These are phyloP conservation scores for Reinhardtius hippoglossoides DNA, from an alignment of 2,113 vertebrate genomes.

Conservation along the genomic window DNA sequence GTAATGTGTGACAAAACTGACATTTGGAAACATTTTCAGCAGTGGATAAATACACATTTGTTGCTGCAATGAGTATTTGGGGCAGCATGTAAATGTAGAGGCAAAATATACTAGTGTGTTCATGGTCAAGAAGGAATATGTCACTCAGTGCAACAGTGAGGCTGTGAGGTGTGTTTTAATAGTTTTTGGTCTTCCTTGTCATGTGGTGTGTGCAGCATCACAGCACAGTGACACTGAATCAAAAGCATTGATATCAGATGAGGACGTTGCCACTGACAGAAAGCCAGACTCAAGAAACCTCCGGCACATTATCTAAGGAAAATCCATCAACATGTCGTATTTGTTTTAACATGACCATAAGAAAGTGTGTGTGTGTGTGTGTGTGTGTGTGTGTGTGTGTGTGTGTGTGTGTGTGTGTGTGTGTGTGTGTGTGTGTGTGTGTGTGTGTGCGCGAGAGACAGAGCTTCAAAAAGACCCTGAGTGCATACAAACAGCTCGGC, in stretches of 20 bases:
- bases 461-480: conserved; percentile 54
- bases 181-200: background rate
- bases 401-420: background rate
- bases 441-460: conserved; percentile 5
- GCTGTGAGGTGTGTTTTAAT: background rate
- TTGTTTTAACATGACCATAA: conserved; percentile 40
- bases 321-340: conserved; percentile 26
- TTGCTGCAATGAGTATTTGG: background rate
- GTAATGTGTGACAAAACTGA: too few species aligned
- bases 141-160: background rate
- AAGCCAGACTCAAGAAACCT: conserved; percentile 24
- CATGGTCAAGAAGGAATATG: background rate
- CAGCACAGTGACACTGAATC: background rate
- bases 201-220: background rate
- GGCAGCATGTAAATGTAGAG: background rate
- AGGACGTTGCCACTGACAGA: background rate
- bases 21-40: background rate
- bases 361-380: background rate
- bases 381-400: conserved; percentile 1
- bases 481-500: conserved; percentile 55
- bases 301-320: background rate
- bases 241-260: background rate
- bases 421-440: conserved; percentile 1
- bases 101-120: background rate
- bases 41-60: background rate